These are phyloP conservation scores for Allophyes oxyacanthae DNA, from an alignment of 2,888 invertebrate species.

Conservation along the genomic window DNA sequence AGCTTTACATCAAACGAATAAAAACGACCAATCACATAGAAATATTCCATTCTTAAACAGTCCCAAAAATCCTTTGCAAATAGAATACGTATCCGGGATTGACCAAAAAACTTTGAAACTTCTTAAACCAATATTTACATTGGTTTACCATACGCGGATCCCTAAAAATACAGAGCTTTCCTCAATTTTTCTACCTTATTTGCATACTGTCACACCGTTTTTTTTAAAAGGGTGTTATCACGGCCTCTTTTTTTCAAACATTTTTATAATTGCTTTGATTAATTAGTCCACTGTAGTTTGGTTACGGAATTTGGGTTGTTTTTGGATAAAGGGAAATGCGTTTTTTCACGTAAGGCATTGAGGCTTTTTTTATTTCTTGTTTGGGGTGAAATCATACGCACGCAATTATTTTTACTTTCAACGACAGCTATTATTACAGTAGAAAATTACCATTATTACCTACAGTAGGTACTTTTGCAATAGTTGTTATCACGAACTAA, in stretches of 20 bases:
- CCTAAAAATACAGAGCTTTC: slow-evolving; percentile 46
- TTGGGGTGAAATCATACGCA: neutral
- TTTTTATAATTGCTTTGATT: slow-evolving; percentile 56
- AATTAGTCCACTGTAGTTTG: slow-evolving; percentile 43
- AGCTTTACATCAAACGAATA: no score
- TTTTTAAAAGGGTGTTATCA: slow-evolving; percentile 42
- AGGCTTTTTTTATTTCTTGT: slow-evolving; percentile 22
- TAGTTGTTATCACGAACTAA: no score
- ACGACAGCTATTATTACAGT: no score
- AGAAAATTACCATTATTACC: no score
- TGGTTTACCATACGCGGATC: slow-evolving; percentile 39
- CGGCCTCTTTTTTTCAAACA: slow-evolving; percentile 35
- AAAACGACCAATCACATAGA: neutral
- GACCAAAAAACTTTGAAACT: slow-evolving; percentile 41
- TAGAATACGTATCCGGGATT: slow-evolving; percentile 25
- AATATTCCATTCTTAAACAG: slow-evolving; percentile 11
- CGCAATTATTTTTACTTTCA: no score
- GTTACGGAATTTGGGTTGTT: slow-evolving; percentile 39
- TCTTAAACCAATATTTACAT: slow-evolving; percentile 38
- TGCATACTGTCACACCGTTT: slow-evolving; percentile 61
- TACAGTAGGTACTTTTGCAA: no score
- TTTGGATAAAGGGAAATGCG: slow-evolving; percentile 25
- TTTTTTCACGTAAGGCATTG: slow-evolving; percentile 15
- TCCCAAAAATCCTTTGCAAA: slow-evolving; percentile 29
- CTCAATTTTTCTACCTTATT: slow-evolving; percentile 57